Base-by-base conservation (phyloP, 2,797 vertebrate species). In the Scolopax rusticola region DNA sequence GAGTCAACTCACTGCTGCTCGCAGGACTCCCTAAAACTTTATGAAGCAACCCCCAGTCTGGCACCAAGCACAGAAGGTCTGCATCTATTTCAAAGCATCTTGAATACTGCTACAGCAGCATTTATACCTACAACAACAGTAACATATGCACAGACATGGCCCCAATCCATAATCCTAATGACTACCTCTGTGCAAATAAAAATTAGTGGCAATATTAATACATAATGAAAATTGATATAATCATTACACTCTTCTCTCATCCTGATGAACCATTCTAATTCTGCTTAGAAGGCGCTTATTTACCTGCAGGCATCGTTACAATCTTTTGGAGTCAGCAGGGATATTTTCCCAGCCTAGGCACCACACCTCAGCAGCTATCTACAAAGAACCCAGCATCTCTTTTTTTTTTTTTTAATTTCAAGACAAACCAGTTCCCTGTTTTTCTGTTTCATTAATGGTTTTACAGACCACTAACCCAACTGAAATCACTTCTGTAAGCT, bases 381-480 rank as follows among this genome's bases (percentile, higher is more conserved):
- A 4, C 30, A 61, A 57, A 71, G 48, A 77, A 8, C 47, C 19
- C 23, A 60, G 17, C 9, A 24, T 19, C 21, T 40, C 2, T 47
- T 30, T 28, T 33, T 47, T 30, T 43, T 45, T 43, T 47, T 30
- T 28, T 36, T 47, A 16, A 4, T 71, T 53, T 23, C 18, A 69
- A 40, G 47, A 56, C 78, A 76, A 82, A 82, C 25, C 30, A 43
- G 9, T 50, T 81, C 12, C 8, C 54, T 48, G 8, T 27, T 33
- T 67, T 76, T 54, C 45, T 1, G 0, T 87, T 80, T 80, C 20
- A 59, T 82, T 15, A 41, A 4, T 33, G 50, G 20, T 21, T 89
- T 85, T 78, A 41, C 33, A 59, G 59, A 18, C 48, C 0, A 0
- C 28, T 91, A 45, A 25, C 57, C n/a, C 60, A 1, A 4, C n/a